phyloP scores from a whole-genome alignment of 2,113 vertebrate species.

The Antechinus flavipes region DNA sequence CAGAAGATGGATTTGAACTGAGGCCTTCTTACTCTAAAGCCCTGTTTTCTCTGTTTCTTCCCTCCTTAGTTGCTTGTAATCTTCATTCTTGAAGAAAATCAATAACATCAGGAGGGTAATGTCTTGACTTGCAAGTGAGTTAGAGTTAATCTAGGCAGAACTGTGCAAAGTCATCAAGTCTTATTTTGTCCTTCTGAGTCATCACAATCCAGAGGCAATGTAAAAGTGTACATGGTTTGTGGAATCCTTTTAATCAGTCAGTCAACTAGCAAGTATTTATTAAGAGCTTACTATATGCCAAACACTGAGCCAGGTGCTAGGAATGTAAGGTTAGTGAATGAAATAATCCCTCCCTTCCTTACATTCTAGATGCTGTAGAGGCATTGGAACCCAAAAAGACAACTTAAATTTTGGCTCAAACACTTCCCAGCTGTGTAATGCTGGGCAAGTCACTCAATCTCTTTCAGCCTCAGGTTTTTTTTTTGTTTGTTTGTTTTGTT shows the following conservation, averaged over 20 bases:
- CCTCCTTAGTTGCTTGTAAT: too few species aligned
- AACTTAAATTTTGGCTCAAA: neutral
- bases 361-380: neutral
- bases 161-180: too few species aligned
- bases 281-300: neutral
- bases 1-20: too few species aligned
- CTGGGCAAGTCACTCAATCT: neutral
- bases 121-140: too few species aligned
- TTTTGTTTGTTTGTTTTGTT: neutral
- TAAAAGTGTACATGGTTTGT: too few species aligned
- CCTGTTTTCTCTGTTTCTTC: too few species aligned
- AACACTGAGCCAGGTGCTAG: neutral
- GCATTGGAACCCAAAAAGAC: neutral
- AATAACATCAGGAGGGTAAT: too few species aligned
- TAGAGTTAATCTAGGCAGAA: too few species aligned
- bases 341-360: neutral
- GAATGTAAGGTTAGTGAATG: neutral
- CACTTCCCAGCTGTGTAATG: neutral
- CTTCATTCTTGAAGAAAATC: too few species aligned
- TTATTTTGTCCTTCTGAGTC: too few species aligned
- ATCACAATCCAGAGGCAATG: too few species aligned
- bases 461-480: neutral
- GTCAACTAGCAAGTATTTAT: neutral
- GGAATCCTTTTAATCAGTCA: neutral
- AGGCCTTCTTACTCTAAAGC: too few species aligned